Evolutionary conservation across 1,140 invertebrate genomes (phyloP), one percentile per base, ranked within the genome.

Genomic region (Stegodyphus mimosarum): DNA sequence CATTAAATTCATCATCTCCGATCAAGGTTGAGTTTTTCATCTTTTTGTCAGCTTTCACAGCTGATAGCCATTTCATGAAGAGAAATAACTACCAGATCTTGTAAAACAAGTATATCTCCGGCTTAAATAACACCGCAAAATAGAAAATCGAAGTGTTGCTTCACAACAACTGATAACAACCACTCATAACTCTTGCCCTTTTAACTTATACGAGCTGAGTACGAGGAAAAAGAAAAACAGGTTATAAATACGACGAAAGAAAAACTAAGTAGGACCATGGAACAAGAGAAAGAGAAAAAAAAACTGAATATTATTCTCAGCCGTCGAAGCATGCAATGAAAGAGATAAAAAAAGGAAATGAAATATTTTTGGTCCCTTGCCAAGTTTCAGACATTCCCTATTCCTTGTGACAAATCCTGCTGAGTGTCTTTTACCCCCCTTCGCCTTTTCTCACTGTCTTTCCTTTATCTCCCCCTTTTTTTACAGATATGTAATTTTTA

Each of bases 311-410:
- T 74, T 74, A 74, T 74, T 74, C 60, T 74, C 72, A 74, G 17
- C 13, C 52, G 18, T 55, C 72, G 72, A 60, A 13, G n/a, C 72
- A 48, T 74, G 53, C 60, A 53, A 74, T 74, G 17, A 74, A 60
- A 74, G 60, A 74, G 51, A 33, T 2, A 11, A 15, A 6, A 55
- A 74, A 63, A 60, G 18, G 7, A 51, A 15, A 33, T 33, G 33
- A 74, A 60, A 77, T 67, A 15, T 64, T 7, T n/a, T 77, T 77
- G 75, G 75, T 77, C 67, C 60, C 51, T 7, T 77, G 75, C 75
- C 75, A 77, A 77, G 64, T 64, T 77, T 67, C 50, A 66, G 75
- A 51, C 75, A 77, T 67, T 51, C 67, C n/a, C 64, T 77, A 74
- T 77, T 77, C 67, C 60, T 33, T 67, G 60, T 64, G 64, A 77